Base-by-base conservation (phyloP, 2,888 invertebrate species). In the Lepeophtheirus nordmannii region DNA sequence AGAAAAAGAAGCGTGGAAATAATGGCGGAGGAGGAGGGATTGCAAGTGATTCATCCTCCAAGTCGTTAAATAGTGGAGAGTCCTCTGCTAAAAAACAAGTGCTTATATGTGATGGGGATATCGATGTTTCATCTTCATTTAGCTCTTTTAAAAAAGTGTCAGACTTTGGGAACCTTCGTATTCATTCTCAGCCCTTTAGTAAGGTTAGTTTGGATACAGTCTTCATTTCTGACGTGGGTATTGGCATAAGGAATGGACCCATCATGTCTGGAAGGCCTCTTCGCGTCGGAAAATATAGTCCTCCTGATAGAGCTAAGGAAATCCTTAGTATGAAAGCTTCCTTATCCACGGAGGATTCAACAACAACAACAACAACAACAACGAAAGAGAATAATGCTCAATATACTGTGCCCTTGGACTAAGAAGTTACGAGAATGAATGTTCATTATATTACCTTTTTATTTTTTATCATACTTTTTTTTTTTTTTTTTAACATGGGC, bases 241-340 rank as follows among this genome's bases (percentile, higher is more conserved):
- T 38, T 41, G 62, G 62, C 14, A 62, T 62, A 9, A n/a, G 20
- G 3, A 41, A 41, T 20, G 62, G 62, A 38, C 62, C 62, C 39
- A 62, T 62, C 14, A 20, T 20, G 14, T 40, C 40, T n/a, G 62
- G 62, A 17, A 37, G 62, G 1, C 53, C 53, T 17, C 22, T 62
- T 23, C 20, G 62, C 9, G 10, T 62, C n/a, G 62, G 62, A 10
- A 62, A 62, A 62, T 62, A 62, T 40, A 62, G 17, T 41, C 62
- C 62, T 20, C 62, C 62, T 1, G 62, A 62, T 20, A 1, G 62
- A 17, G 20, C 62, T 17, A 10, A 62, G 20, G 62, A 62, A 41
- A 41, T 62, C 39, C 41, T 38, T 37, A 23, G n/a, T 17, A 46
- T 46, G 53, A 46, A 46, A 46, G 53, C 53, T 14, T 14, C 53